Evolutionary conservation across 2,888 invertebrate genomes (phyloP).

Genomic region (Zhuqinia jingwanae): DNA sequence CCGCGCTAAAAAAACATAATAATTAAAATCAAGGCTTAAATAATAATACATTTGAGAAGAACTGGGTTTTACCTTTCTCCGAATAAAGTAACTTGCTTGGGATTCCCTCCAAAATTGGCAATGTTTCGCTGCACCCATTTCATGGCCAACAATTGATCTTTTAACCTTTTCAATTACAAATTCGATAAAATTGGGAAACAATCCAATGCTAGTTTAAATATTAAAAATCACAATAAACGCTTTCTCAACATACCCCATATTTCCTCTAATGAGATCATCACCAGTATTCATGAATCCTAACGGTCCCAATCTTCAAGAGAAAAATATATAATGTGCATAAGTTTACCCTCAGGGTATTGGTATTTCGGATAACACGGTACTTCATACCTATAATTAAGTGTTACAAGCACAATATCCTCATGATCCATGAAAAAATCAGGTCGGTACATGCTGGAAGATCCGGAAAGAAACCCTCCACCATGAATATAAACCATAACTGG

Average conservation of each 20-base stretch:
- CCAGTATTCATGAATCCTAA: slow-evolving; percentile 21
- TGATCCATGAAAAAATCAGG: slow-evolving; percentile 72
- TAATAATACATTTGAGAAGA: no score
- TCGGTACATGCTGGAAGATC: slow-evolving; percentile 60
- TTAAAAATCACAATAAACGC: not conserved
- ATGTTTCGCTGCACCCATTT: slow-evolving; percentile 72
- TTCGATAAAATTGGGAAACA: not conserved
- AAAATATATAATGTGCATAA: not conserved
- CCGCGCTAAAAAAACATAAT: no score
- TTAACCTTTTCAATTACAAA: slow-evolving; percentile 16
- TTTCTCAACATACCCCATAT: slow-evolving; percentile 1
- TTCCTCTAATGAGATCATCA: not conserved
- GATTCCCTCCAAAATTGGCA: slow-evolving; percentile 51
- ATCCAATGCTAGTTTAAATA: not conserved
- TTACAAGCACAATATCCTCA: slow-evolving; percentile 74
- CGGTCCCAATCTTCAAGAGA: slow-evolving; percentile 63
- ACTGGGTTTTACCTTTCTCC: no score
- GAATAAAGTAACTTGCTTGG: not conserved
- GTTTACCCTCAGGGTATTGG: not conserved
- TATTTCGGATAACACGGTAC: no score
- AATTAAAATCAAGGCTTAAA: no score
- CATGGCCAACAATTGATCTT: slow-evolving; percentile 68
- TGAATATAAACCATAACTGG: slow-evolving; percentile 60
- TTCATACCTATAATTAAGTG: slow-evolving; percentile 68
- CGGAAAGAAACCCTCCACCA: slow-evolving; percentile 62